Conservation (phyloP, 2,888 invertebrate genomes). For the Odontocolon sp. region DNA sequence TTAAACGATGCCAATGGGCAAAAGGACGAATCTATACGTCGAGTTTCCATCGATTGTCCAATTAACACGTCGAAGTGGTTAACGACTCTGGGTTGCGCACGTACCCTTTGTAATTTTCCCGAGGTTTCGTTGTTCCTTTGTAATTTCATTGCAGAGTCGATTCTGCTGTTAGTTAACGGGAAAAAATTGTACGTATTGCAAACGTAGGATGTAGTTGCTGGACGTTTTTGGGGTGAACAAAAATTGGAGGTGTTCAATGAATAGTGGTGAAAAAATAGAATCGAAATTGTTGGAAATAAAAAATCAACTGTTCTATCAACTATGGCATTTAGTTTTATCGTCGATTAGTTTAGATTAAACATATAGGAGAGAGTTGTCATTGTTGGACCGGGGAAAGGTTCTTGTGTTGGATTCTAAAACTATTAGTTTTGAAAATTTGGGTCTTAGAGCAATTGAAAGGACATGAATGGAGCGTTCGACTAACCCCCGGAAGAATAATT, state of each 20-base stretch:
- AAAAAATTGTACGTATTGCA: conserved; percentile 17
- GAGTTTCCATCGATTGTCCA: conserved; percentile 61
- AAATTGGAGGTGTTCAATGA: conserved; percentile 32
- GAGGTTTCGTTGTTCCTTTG: conserved; percentile 47
- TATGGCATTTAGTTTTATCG: too few species aligned
- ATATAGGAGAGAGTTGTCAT: too few species aligned
- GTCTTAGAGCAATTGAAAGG: too few species aligned
- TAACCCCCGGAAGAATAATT: too few species aligned
- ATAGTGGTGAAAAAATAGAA: background rate
- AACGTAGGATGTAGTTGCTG: background rate
- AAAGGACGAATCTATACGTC: conserved; percentile 18
- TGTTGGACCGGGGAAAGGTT: too few species aligned
- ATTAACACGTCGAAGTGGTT: conserved; percentile 64
- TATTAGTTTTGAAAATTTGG: too few species aligned
- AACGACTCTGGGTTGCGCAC: conserved; percentile 51
- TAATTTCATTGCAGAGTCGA: conserved; percentile 50
- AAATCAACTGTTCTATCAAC: background rate
- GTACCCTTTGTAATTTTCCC: conserved; percentile 55
- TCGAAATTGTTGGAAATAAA: background rate
- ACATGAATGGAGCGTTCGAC: too few species aligned
- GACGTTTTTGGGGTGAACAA: background rate
- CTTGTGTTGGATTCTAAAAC: too few species aligned
- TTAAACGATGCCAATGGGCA: conserved; percentile 2
- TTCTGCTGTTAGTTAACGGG: conserved; percentile 19
- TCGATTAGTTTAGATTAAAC: too few species aligned